Conservation (phyloP, 2,888 invertebrate genomes). For the Tenodera sinensis region DNA sequence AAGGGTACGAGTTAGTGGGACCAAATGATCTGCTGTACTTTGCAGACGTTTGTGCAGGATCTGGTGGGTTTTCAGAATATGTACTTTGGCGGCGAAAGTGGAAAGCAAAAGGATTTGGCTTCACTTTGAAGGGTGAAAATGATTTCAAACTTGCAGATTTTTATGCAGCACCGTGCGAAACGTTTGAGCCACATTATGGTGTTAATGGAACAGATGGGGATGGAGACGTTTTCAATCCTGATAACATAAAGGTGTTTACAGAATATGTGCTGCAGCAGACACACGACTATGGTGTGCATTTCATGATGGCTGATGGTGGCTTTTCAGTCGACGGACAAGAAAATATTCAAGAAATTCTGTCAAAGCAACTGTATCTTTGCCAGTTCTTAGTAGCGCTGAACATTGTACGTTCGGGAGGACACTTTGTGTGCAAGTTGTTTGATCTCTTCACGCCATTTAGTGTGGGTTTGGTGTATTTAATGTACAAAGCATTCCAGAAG, state of each 20-base stretch:
- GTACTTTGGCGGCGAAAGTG: slow-evolving; percentile 81
- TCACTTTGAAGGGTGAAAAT: slow-evolving; percentile 78
- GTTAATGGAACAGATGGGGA: slow-evolving; percentile 45
- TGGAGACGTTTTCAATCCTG: slow-evolving; percentile 83
- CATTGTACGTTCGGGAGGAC: too few relatives aligned
- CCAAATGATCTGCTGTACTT: slow-evolving; percentile 68
- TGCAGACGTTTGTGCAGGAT: slow-evolving; percentile 97
- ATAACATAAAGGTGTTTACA: slow-evolving; percentile 77
- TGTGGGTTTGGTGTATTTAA: slow-evolving; percentile 88
- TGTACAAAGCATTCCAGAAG: slow-evolving; percentile 84
- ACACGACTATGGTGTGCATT: slow-evolving; percentile 78
- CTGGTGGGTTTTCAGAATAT: slow-evolving; percentile 95
- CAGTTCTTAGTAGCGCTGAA: too few relatives aligned
- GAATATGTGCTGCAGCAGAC: slow-evolving; percentile 72
- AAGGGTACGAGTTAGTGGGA: slow-evolving; percentile 44
- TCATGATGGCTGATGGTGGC: slow-evolving; percentile 97
- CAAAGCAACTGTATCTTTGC: too few relatives aligned
- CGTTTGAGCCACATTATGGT: slow-evolving; percentile 92
- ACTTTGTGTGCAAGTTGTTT: slow-evolving; percentile 95
- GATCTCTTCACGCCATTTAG: slow-evolving; percentile 93
- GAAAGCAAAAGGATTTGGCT: slow-evolving; percentile 92
- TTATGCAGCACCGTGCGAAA: slow-evolving; percentile 78
- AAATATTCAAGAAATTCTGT: too few relatives aligned
- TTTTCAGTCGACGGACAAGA: too few relatives aligned
- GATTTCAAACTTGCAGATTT: slow-evolving; percentile 86